Base-by-base conservation (phyloP, 2,888 invertebrate genomes). In the Orthonevra nobilis region DNA sequence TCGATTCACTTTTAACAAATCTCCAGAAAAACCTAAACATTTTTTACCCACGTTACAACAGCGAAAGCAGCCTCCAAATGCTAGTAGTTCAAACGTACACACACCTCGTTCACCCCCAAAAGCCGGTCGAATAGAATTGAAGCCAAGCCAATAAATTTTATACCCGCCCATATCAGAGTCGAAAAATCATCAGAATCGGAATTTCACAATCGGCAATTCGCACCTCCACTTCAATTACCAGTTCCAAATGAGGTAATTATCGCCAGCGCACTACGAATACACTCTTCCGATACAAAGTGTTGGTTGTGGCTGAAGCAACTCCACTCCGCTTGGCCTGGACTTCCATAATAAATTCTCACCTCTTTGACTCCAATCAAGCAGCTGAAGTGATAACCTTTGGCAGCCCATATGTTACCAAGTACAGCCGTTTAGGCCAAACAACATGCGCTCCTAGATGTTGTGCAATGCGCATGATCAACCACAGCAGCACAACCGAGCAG, bases 211-310 rank as follows among this genome's bases (percentile, higher is more conserved):
- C 73, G 79, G 56, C 73, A 73, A 56, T 79, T 79, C 79, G 79
- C 79, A 79, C 79, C 79, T 79, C 79, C 26, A 73, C 66, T 79
- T 73, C 79, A 73, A 79, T 79, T 79, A 79, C 66, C 42, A 61
- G 73, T 73, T 73, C 79, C 79, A 79, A 79, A 73, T 79, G 79
- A 79, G 79, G 79, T 79, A 79, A 79, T 79, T 79, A 79, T 79
- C 79, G 66, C 77, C 56, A 60, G 15, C 68, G 40, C 34, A 50
- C 28, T 15, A 10, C 3, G 6, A 10, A 48, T 30, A 54, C 26
- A 23, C 48, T 34, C 34, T 50, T 28, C 48, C 12, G 14, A 17
- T 50, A 34, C 20, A 58, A n/a, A n/a, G 34, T 28, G 50, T 20
- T 38, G 46, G 36, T 15, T 58, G 17, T 19, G n/a, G n/a, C n/a